These are phyloP conservation scores for Pitangus sulphuratus DNA, from an alignment of 2,797 vertebrate genomes.

Conservation along the genomic window DNA sequence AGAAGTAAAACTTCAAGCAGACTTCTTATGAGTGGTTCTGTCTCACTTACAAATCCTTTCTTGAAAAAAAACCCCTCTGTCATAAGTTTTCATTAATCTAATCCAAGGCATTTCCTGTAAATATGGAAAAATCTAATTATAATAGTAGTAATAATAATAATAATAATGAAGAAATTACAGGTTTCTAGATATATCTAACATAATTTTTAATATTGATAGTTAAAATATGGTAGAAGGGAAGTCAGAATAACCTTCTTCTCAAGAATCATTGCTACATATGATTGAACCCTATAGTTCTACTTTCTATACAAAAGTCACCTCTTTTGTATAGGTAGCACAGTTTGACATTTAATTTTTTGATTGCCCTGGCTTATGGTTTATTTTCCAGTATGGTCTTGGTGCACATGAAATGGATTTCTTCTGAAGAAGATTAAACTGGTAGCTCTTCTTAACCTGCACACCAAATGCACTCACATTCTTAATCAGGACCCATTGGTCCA, in stretches of 20 bases:
- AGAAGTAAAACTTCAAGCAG: conserved; percentile 1
- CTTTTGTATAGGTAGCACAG: accelerated
- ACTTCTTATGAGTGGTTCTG: neutral
- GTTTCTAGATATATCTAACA: neutral
- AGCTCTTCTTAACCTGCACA: neutral
- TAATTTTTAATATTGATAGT: neutral
- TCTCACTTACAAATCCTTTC: neutral
- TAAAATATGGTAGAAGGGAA: neutral
- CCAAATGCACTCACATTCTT: neutral
- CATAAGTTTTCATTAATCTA: neutral
- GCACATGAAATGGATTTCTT: neutral
- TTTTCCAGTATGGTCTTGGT: neutral
- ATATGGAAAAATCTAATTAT: neutral
- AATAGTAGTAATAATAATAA: neutral
- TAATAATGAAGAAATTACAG: neutral
- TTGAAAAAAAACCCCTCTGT: neutral
- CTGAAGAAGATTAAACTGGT: neutral
- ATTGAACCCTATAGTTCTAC: neutral
- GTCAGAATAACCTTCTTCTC: neutral
- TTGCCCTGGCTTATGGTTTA: neutral
- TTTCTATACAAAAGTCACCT: neutral
- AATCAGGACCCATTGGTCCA: neutral
- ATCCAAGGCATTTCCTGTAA: conserved; percentile 1
- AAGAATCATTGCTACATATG: neutral
- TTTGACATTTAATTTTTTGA: neutral